Conservation (phyloP, 2,113 vertebrate species). For the Oplegnathus fasciatus region DNA sequence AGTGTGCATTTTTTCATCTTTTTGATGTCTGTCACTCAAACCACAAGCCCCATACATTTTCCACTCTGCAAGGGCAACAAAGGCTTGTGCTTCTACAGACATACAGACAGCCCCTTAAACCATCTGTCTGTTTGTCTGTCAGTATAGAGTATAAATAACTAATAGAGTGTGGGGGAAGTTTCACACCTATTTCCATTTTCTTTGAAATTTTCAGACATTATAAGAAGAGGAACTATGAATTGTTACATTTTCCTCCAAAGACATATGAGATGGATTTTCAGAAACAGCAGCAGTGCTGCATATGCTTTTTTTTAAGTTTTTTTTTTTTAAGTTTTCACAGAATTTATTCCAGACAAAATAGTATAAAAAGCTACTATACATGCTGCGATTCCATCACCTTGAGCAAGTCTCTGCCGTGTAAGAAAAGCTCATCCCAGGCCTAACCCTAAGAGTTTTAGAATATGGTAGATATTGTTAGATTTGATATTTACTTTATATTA, state of each 20-base stretch:
- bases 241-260: conserved; percentile 26
- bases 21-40: conserved; percentile 78
- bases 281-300: neutral
- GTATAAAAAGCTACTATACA: neutral
- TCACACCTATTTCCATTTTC: conserved; percentile 75
- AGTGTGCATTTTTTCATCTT: conserved; percentile 29
- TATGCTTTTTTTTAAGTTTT: neutral
- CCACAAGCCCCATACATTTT: conserved; percentile 80
- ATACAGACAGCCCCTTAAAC: conserved; percentile 31
- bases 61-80: conserved; percentile 56
- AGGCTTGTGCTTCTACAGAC: conserved; percentile 23
- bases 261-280: conserved; percentile 43
- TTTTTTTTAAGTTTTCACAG: neutral
- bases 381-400: neutral
- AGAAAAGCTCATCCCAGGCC: neutral
- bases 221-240: conserved; percentile 39
- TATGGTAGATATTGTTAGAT: neutral
- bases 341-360: neutral
- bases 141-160: conserved; percentile 69
- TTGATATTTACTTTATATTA: neutral
- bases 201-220: conserved; percentile 64
- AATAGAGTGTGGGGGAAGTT: conserved; percentile 64
- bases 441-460: neutral
- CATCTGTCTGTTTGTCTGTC: conserved; percentile 36
- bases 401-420: neutral